These are phyloP conservation scores for Craniophora ligustri DNA, from an alignment of 2,888 invertebrate genomes.

Conservation along the genomic window DNA sequence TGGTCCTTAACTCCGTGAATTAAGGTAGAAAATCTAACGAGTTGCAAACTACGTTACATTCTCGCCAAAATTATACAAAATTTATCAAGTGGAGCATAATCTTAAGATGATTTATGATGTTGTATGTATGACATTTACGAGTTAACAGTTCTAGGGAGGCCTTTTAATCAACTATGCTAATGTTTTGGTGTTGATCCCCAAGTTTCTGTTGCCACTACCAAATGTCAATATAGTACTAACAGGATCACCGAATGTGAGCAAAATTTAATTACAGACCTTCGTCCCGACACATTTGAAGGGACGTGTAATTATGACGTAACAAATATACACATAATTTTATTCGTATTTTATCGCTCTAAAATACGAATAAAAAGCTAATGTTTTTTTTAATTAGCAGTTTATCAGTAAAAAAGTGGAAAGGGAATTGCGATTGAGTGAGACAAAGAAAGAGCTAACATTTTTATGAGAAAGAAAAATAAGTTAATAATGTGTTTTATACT, in stretches of 20 bases:
- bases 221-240: slow-evolving; percentile 84
- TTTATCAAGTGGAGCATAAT: slow-evolving; percentile 82
- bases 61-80: slow-evolving; percentile 66
- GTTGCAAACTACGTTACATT: slow-evolving; percentile 58
- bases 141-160: slow-evolving; percentile 83
- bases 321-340: too few species aligned
- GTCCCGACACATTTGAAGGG: slow-evolving; percentile 58
- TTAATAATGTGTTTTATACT: too few species aligned
- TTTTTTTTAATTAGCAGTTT: too few species aligned
- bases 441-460: too few species aligned
- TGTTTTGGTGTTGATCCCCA: slow-evolving; percentile 81
- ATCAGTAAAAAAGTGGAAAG: too few species aligned
- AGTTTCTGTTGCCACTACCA: slow-evolving; percentile 71
- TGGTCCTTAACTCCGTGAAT: slow-evolving; percentile 39
- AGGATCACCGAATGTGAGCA: slow-evolving; percentile 79
- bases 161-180: slow-evolving; percentile 88
- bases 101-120: slow-evolving; percentile 88
- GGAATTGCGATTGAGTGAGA: too few species aligned
- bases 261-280: slow-evolving; percentile 77
- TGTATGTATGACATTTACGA: slow-evolving; percentile 86
- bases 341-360: background rate
- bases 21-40: slow-evolving; percentile 54
- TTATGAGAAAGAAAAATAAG: too few species aligned
- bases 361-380: too few species aligned
- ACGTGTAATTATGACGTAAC: slow-evolving; percentile 21